These are phyloP conservation scores for Tribolium freemani DNA, from an alignment of 2,888 invertebrate genomes.

Conservation along the genomic window DNA sequence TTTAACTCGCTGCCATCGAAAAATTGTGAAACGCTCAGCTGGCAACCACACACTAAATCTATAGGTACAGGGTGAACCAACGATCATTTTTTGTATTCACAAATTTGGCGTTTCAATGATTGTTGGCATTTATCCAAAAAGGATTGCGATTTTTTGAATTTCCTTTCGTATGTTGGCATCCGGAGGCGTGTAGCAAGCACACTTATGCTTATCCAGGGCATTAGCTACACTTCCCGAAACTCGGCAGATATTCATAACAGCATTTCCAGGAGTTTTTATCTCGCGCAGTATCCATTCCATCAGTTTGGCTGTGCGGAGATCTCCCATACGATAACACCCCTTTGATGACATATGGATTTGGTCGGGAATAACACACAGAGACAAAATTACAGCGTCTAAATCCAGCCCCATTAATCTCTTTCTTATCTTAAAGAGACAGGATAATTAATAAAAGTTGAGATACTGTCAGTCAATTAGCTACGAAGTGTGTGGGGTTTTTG, in stretches of 20 bases:
- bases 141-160: too few species aligned
- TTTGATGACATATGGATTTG: conserved; percentile 42
- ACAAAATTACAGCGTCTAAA: conserved; percentile 39
- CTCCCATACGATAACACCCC: conserved; percentile 28
- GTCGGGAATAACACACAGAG: conserved; percentile 27
- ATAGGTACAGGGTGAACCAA: too few species aligned
- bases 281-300: conserved; percentile 5
- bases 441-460: conserved; percentile 51
- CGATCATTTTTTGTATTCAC: too few species aligned
- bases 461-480: conserved; percentile 50
- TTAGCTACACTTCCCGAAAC: neutral
- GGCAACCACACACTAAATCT: neutral
- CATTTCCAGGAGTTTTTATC: conserved; percentile 1
- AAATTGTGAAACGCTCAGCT: neutral
- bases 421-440: conserved; percentile 46
- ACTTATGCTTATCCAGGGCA: neutral
- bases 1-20: conserved; percentile 12
- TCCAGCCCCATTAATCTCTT: conserved; percentile 48
- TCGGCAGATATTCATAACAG: neutral
- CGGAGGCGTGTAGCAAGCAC: neutral
- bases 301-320: conserved; percentile 19
- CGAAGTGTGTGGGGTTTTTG: conserved; percentile 41
- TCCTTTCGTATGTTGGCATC: too few species aligned
- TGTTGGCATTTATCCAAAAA: too few species aligned
- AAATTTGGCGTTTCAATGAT: too few species aligned